These are phyloP conservation scores for Ptiloglossa arizonensis DNA, from an alignment of 1,140 invertebrate genomes.

Conservation along the genomic window DNA sequence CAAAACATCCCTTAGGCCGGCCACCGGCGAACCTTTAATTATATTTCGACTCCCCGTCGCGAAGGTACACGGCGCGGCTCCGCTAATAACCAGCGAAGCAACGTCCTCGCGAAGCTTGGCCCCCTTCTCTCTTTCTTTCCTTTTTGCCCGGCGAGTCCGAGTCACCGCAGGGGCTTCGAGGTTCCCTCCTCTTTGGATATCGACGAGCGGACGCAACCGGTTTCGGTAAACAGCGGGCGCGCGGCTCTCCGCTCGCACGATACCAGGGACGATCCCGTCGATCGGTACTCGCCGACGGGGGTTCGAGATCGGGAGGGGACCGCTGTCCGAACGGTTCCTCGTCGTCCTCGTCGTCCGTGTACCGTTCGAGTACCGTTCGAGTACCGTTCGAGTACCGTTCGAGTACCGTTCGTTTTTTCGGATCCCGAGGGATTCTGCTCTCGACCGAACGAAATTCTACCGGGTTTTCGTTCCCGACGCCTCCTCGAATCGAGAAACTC, in stretches of 20 bases:
- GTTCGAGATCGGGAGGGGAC: conserved; percentile 6
- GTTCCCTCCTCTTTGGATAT: too few species aligned
- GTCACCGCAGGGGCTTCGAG: too few species aligned
- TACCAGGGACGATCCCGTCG: too few species aligned
- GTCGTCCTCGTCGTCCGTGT: too few species aligned
- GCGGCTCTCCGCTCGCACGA: too few species aligned
- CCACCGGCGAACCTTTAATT: conserved; percentile 71
- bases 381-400: too few species aligned
- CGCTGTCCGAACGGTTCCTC: conserved; percentile 27
- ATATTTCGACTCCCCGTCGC: conserved; percentile 62
- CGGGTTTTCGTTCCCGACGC: conserved; percentile 18
- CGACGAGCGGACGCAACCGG: too few species aligned
- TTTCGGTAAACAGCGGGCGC: too few species aligned
- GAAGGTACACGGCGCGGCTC: conserved; percentile 26
- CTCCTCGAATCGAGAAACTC: conserved; percentile 24
- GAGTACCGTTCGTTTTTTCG: too few species aligned
- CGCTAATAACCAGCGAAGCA: conserved; percentile 57
- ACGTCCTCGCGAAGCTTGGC: conserved; percentile 39
- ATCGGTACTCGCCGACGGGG: too few species aligned
- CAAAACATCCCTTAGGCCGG: conserved; percentile 77
- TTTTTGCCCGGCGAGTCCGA: too few species aligned
- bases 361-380: too few species aligned
- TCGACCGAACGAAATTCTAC: background rate
- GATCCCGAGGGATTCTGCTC: background rate
- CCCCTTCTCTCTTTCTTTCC: background rate